Evolutionary conservation across 2,888 invertebrate species (phyloP).

Genomic region (Morpho helenor): DNA sequence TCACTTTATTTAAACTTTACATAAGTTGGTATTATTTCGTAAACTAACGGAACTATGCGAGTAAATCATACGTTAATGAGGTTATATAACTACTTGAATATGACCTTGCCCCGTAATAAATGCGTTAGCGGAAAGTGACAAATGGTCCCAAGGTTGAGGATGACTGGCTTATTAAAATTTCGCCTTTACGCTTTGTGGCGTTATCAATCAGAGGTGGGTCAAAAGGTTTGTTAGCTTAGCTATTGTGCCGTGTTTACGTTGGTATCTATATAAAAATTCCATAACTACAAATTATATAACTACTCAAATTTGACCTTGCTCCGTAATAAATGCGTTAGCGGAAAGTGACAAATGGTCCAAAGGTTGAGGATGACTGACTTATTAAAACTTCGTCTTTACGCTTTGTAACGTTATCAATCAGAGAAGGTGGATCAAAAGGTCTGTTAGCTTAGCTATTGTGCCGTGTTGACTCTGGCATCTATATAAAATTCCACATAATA

Average conservation of each 20-base stretch:
- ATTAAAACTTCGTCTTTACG: slow-evolving; percentile 7
- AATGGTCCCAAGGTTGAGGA: not conserved
- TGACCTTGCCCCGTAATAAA: too few relatives aligned
- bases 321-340: too few relatives aligned
- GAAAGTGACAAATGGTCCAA: not conserved
- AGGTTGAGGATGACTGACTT: slow-evolving; percentile 1
- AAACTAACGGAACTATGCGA: too few relatives aligned
- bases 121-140: not conserved
- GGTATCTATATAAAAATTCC: slow-evolving; percentile 19
- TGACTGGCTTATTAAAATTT: not conserved
- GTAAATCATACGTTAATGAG: too few relatives aligned
- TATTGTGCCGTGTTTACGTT: slow-evolving; percentile 22
- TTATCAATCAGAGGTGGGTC: slow-evolving; percentile 37
- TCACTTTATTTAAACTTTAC: too few relatives aligned
- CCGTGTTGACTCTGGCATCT: slow-evolving; percentile 25
- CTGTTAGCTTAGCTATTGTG: slow-evolving; percentile 30
- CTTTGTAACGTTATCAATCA: slow-evolving; percentile 25
- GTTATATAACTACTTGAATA: too few relatives aligned
- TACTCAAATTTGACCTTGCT: too few relatives aligned
- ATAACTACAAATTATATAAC: too few relatives aligned
- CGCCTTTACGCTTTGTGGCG: slow-evolving; percentile 14
- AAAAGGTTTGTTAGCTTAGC: slow-evolving; percentile 38
- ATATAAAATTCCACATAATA: slow-evolving; percentile 25
- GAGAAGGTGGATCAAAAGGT: slow-evolving; percentile 42
- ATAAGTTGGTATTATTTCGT: too few relatives aligned